Evolutionary conservation across 2,888 invertebrate species (phyloP).

Genomic region (Leptinotarsa juncta): DNA sequence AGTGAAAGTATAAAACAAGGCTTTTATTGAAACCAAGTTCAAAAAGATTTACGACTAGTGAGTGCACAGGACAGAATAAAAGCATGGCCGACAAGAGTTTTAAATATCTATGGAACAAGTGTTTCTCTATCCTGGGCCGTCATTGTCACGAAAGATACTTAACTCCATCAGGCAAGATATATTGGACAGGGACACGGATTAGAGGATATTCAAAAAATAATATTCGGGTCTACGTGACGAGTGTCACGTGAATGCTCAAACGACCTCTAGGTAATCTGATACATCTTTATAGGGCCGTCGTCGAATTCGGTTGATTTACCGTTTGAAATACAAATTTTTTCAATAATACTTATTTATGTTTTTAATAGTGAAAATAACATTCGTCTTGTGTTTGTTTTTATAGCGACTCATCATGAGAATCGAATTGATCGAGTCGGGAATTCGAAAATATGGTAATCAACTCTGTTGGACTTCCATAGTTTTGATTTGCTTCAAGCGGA

Average conservation of each 20-base stretch:
- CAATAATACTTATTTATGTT: neutral
- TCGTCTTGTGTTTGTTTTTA: neutral
- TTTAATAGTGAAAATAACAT: neutral
- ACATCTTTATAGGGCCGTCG: neutral
- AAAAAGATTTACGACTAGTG: neutral
- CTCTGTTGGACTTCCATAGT: neutral
- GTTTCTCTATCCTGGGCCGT: neutral
- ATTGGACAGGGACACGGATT: neutral
- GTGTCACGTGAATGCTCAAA: conserved; percentile 4
- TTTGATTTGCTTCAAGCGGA: no score
- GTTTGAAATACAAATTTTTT: neutral
- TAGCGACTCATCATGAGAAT: neutral
- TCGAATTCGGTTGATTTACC: neutral
- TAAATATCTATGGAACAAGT: neutral
- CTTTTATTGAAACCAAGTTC: neutral
- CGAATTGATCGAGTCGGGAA: neutral
- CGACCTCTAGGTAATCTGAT: neutral
- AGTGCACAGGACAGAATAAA: neutral
- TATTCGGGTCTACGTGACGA: neutral
- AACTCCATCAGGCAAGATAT: neutral
- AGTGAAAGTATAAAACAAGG: no score
- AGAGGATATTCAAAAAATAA: conserved; percentile 7
- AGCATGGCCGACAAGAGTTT: neutral
- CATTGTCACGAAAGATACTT: conserved; percentile 11
- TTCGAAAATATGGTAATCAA: neutral